Base-by-base conservation (phyloP, 2,888 invertebrate species). In the Drosophila picticornis region DNA sequence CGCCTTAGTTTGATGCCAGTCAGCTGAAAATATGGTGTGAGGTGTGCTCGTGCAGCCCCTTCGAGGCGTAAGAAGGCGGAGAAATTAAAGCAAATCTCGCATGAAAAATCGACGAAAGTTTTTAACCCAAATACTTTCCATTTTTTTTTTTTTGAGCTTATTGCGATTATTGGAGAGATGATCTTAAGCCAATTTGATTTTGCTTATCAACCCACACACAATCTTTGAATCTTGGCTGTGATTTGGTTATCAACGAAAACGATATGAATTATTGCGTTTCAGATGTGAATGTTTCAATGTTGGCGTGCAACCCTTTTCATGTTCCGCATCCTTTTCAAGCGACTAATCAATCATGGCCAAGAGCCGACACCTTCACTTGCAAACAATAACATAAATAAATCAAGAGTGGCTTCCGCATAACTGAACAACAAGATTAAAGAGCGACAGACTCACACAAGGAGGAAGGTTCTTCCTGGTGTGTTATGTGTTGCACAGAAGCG, bases 371-470 rank as follows among this genome's bases (percentile, higher is more conserved):
- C 78, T 88, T 70, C 50, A 50, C 70, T 70, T 38, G 36, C 58
- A 53, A 75, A 56, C 56, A 48, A 57, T 31, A 68, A 56, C 34
- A 61, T 38, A 22, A 63, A 50, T 60, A 67, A 61, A 36, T 46
- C 22, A 22, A 46, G 59, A 55, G 57, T 57, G 56, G 81, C 90
- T 90, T 88, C 90, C 86, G 90, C 86, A 75, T 83, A 66, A 52
- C 74, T 74, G 69, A 16, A 66, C 2, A 73, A 63, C 55, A 58
- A 60, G 72, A 76, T 72, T 65, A 63, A 56, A 50, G 38, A 25
- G 51, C 32, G 65, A 68, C 34, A 52, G 43, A 56, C 31, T 11
- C 19, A 22, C 13, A 50, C 31, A 32, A 55, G 27, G 6, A 16
- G 50, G n/a, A 16, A n/a, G 61, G 46, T 57, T 75, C 46, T 72